Base-by-base conservation (phyloP, 1,140 invertebrate genomes). In the Bombus vancouverensis region DNA sequence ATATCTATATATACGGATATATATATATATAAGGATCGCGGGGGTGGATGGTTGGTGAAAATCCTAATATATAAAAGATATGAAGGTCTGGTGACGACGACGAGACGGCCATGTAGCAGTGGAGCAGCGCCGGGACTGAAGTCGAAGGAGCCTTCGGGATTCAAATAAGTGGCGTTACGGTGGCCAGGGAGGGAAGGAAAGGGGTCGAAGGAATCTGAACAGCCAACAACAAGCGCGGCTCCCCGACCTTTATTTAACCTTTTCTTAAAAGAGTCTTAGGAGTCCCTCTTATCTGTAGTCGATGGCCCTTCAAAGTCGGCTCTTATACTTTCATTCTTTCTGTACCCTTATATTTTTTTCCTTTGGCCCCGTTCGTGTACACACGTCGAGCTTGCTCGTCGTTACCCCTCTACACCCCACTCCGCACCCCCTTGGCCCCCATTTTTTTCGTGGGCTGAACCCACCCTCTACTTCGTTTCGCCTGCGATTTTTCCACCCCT, bases 31-130 rank as follows among this genome's bases (percentile, higher is more conserved):
- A 62, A 42, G 74, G 62, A 66, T 10, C 15, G 53, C 12, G n/a
- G 37, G 28, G 15, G 59, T 32, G 85, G 84, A 18, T 73, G 66
- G 87, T 70, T 81, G 85, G 88, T 88, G 91, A 92, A 92, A 94
- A 93, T 94, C 93, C 92, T 94, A 93, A 94, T 94, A 93, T 94
- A 95, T 94, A 95, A 95, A 94, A 95, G 94, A 95, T 95, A 94
- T 94, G 94, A 94, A 92, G 91, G 77, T 80, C 68, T 79, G 68
- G 83, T 74, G 90, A 88, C 59, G 59, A 62, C 28, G 91, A 90
- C 90, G 88, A 74, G 78, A 75, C 78, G 72, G 62, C 70, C 53
- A 65, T 44, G 77, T 39, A 37, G 75, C 59, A 42, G 83, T n/a
- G 39, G 32, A 47, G 28, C 39, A 39, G 76, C 85, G 89, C 81